Conservation (phyloP, 2,113 vertebrate genomes). For the Ranitomeya imitator region DNA sequence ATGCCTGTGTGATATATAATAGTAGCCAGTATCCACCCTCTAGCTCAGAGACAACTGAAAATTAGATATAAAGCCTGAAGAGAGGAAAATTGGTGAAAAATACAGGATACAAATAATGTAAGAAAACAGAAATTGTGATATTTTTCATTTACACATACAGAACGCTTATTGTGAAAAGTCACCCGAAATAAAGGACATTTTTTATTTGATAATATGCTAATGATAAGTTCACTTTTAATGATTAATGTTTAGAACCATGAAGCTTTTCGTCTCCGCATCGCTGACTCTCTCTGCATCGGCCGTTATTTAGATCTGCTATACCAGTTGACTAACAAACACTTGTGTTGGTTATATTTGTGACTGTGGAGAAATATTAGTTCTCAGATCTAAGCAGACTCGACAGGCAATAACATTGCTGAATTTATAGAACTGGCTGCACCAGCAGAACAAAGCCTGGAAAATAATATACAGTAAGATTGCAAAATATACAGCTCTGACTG, state of each 20-base stretch:
- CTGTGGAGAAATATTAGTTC: conserved; percentile 55
- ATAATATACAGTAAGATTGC: conserved; percentile 51
- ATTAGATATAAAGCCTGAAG: no score
- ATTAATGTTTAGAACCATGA: neutral
- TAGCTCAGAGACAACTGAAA: no score
- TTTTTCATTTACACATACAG: no score
- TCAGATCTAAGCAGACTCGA: conserved; percentile 55
- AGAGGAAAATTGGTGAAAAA: no score
- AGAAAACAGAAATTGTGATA: no score
- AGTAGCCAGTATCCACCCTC: no score
- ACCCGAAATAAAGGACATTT: no score
- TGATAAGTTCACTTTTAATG: neutral
- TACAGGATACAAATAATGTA: no score
- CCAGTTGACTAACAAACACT: conserved; percentile 33
- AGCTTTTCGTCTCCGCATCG: neutral
- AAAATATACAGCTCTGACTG: conserved; percentile 53
- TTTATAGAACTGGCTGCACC: conserved; percentile 53
- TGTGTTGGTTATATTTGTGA: conserved; percentile 49
- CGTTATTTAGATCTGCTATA: conserved; percentile 15
- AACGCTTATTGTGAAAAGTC: no score
- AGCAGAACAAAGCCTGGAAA: conserved; percentile 48
- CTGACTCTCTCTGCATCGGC: neutral
- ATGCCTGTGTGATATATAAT: no score
- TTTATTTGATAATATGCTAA: neutral
- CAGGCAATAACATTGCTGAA: conserved; percentile 57